Evolutionary conservation across 2,888 invertebrate genomes (phyloP).

Genomic region (Bellardia bayeri): DNA sequence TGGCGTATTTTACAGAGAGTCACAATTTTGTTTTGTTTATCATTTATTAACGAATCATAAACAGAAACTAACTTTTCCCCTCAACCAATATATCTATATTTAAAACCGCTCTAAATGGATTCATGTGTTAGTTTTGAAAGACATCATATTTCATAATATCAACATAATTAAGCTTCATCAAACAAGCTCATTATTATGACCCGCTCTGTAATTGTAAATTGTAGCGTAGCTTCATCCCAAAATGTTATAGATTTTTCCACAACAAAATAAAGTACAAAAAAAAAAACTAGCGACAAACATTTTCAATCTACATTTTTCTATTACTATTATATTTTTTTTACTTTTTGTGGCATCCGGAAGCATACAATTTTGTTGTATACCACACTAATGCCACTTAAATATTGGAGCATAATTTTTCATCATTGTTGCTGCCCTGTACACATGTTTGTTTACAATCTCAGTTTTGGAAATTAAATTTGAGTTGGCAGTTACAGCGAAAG

Average conservation of each 20-base stretch:
- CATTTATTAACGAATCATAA: no score
- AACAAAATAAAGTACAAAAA: neutral
- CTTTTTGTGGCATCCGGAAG: conserved; percentile 17
- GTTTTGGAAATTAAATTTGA: neutral
- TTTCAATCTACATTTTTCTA: neutral
- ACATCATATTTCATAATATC: neutral
- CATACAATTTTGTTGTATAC: conserved; percentile 6
- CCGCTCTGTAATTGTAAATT: neutral
- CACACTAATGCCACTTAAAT: conserved; percentile 31
- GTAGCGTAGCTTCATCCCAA: neutral
- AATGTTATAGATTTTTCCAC: neutral
- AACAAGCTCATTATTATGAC: neutral
- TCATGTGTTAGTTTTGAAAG: neutral
- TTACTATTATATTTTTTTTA: no score
- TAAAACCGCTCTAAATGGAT: neutral
- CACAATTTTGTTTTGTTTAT: no score
- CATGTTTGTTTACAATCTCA: conserved; percentile 15
- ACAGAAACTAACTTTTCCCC: neutral
- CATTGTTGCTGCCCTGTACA: neutral
- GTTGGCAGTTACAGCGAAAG: no score
- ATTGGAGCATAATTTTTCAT: conserved; percentile 6
- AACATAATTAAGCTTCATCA: neutral
- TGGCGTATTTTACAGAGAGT: no score
- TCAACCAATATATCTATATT: neutral
- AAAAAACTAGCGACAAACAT: neutral